phyloP scores from a whole-genome alignment of 2,797 vertebrate genomes.

The Ctenopoma kingsleyae region DNA sequence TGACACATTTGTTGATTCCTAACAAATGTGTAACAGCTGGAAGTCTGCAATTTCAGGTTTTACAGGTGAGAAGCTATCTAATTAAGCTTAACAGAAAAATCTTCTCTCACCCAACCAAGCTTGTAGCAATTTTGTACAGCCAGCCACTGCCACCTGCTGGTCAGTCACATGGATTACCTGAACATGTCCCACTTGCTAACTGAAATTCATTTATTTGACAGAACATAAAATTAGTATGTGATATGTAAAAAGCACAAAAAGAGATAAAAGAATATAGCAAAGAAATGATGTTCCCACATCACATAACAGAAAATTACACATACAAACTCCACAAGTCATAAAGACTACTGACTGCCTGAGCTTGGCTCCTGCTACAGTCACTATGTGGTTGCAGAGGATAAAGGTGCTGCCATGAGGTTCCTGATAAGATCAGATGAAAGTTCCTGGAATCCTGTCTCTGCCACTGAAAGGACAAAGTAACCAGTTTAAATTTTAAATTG shows the following conservation, averaged over 20 bases:
- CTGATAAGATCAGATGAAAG: conserved; percentile 74
- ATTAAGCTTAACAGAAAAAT: conserved; percentile 42
- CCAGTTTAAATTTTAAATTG: background rate
- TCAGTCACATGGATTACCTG: conserved; percentile 41
- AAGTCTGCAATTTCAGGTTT: conserved; percentile 20
- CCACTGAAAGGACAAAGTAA: conserved; percentile 64
- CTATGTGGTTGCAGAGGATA: conserved; percentile 61
- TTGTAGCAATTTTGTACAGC: conserved; percentile 35
- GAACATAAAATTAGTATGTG: conserved; percentile 1
- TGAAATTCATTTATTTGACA: conserved; percentile 16
- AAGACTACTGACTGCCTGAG: conserved; percentile 15
- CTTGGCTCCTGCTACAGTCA: conserved; percentile 20
- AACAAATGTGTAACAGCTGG: background rate
- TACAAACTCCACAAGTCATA: conserved; percentile 10
- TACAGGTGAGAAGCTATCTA: conserved; percentile 29
- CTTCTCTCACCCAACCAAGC: background rate
- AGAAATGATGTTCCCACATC: background rate
- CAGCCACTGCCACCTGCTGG: conserved; percentile 75
- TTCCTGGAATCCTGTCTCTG: conserved; percentile 77
- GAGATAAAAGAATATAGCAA: conserved; percentile 2
- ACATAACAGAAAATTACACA: conserved; percentile 7
- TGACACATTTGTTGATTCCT: background rate
- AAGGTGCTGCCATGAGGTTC: conserved; percentile 68
- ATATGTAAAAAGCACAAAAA: background rate
- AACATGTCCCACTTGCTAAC: background rate